Evolutionary conservation across 2,888 invertebrate genomes (phyloP), one percentile per base, ranked within the genome.

Genomic region (Himalopsyche anomala): DNA sequence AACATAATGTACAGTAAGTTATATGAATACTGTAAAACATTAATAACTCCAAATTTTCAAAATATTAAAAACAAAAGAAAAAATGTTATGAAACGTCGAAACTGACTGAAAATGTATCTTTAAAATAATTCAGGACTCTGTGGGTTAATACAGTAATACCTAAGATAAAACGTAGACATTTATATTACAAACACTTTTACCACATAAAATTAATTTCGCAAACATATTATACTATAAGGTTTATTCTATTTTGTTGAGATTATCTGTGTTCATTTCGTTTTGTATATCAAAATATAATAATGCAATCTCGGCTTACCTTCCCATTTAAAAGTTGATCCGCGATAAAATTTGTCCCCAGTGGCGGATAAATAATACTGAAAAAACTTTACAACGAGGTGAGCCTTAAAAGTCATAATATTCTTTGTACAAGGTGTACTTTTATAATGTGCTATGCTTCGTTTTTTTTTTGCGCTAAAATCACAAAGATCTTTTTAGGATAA

Each of bases 251-350:
- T 62, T 62, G 19, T 51, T 28, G 28, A 19, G 62, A 62, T 62
- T 62, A 62, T 62, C 62, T 62, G 19, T 62, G 62, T 19, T 51
- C 51, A 51, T 51, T 51, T 51, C 51, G 51, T 51, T 51, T 51
- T 51, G 51, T 51, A 19, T 28, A 62, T 62, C 62, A 62, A 19
- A 62, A 62, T 19, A 62, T 19, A n/a, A 62, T 62, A 62, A 62
- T 62, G 62, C 62, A 62, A 62, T 62, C 62, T 62, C 62, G 19
- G 8, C 62, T 62, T 62, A 62, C 62, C 62, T n/a, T 62, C 62
- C 62, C 62, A 62, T 62, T 62, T 62, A 62, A 62, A 28, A 62
- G 62, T 62, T 19, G 62, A 62, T 62, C 62, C 62, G 28, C 62
- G 62, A 62, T 62, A 62, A 62, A 62, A 62, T 62, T 62, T 62